These are phyloP conservation scores for Scaptomyza graminum DNA, from an alignment of 1,140 invertebrate genomes.

Conservation along the genomic window DNA sequence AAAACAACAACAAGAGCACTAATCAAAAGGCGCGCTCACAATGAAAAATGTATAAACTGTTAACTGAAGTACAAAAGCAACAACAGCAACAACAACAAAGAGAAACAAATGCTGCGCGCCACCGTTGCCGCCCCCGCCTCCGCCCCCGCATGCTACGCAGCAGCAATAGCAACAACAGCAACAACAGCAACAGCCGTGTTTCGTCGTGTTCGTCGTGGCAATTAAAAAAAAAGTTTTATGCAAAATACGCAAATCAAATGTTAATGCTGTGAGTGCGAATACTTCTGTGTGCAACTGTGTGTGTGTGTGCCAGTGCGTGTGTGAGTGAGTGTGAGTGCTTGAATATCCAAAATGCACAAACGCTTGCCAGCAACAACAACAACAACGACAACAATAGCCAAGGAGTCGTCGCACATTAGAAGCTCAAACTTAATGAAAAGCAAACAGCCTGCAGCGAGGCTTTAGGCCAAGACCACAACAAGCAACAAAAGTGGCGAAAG, in stretches of 20 bases:
- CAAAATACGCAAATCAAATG: constrained; percentile 66
- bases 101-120: constrained; percentile 45
- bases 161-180: not conserved
- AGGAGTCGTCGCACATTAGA: constrained; percentile 51
- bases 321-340: not conserved
- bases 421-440: constrained; percentile 23
- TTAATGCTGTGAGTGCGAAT: constrained; percentile 45
- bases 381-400: constrained; percentile 25
- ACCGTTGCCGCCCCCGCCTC: constrained; percentile 7
- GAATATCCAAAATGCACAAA: constrained; percentile 62
- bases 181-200: constrained; percentile 10
- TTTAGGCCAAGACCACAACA: constrained; percentile 40
- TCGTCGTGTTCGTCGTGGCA: constrained; percentile 45
- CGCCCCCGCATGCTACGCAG: constrained; percentile 35
- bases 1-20: constrained; percentile 31
- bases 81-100: constrained; percentile 24
- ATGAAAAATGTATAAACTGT: constrained; percentile 53
- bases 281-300: not conserved
- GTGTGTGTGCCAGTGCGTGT: constrained; percentile 3
- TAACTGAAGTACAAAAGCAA: constrained; percentile 35
- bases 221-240: constrained; percentile 54
- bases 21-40: constrained; percentile 51
- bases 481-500: constrained; percentile 68
- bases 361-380: constrained; percentile 38
- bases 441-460: constrained; percentile 27